Evolutionary conservation across 64 coral and sea anemone genomes (phyloP).

Genomic region (Porites lutea): DNA sequence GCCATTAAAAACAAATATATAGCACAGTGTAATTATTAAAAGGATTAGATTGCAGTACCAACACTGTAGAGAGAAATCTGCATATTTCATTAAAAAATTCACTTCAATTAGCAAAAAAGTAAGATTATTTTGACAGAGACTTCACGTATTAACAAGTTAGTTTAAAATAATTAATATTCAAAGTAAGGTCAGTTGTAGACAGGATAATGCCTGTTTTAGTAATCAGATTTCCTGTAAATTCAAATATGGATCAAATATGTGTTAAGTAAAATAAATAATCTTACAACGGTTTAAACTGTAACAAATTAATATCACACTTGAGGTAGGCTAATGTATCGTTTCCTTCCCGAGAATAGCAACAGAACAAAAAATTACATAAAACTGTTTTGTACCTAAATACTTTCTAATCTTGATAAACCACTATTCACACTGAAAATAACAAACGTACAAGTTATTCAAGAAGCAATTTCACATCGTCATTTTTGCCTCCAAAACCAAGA

Average conservation of each 20-base stretch:
- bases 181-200: neutral
- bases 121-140: neutral
- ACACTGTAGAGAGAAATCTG: neutral
- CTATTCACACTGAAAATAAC: neutral
- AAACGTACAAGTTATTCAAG: neutral
- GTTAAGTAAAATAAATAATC: neutral
- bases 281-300: neutral
- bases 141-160: neutral
- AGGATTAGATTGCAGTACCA: neutral
- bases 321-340: too few species aligned
- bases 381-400: neutral
- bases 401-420: neutral
- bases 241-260: neutral
- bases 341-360: too few species aligned
- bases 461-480: neutral
- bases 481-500: neutral
- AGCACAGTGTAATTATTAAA: neutral
- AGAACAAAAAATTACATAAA: too few species aligned
- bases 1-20: constrained; percentile 1
- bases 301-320: neutral
- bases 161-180: constrained; percentile 6
- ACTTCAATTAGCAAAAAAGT: neutral
- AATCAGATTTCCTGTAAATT: neutral
- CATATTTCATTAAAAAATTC: constrained; percentile 4
- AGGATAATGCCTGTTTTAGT: neutral